Conservation (phyloP, 2,113 vertebrate species). For the Phylloscopus trochilus region DNA sequence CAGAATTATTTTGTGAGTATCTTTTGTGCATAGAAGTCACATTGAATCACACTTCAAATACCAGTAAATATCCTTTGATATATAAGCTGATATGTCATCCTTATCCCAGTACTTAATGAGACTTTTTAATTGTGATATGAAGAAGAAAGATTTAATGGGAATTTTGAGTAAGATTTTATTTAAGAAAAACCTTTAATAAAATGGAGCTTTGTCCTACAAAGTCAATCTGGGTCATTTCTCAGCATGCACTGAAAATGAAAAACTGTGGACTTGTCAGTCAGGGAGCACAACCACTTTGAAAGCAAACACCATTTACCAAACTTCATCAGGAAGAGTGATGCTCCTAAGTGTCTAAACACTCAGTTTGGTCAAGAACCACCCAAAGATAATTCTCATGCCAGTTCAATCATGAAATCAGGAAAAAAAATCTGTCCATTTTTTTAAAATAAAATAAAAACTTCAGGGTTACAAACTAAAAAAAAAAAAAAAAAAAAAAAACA, state of each 20-base stretch:
- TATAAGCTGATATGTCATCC: background rate
- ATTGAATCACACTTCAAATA: background rate
- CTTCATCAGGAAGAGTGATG: background rate
- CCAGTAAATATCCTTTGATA: background rate
- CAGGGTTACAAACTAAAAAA: background rate
- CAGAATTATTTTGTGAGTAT: background rate
- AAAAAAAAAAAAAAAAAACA: background rate
- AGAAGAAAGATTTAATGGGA: background rate
- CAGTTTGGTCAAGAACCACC: background rate
- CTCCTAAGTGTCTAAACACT: background rate
- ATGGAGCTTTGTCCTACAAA: background rate
- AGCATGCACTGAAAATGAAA: background rate
- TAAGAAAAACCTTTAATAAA: background rate
- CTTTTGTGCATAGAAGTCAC: background rate
- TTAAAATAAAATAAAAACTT: background rate
- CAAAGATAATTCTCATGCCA: background rate
- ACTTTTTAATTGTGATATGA: background rate
- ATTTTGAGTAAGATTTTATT: background rate
- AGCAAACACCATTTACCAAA: background rate
- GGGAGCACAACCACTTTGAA: background rate
- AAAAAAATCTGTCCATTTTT: background rate
- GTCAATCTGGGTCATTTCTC: background rate
- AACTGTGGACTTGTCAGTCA: background rate
- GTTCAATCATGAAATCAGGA: background rate
- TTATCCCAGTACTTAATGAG: background rate